Base-by-base conservation (phyloP, 2,797 vertebrate species). In the Enteromius anoplus region DNA sequence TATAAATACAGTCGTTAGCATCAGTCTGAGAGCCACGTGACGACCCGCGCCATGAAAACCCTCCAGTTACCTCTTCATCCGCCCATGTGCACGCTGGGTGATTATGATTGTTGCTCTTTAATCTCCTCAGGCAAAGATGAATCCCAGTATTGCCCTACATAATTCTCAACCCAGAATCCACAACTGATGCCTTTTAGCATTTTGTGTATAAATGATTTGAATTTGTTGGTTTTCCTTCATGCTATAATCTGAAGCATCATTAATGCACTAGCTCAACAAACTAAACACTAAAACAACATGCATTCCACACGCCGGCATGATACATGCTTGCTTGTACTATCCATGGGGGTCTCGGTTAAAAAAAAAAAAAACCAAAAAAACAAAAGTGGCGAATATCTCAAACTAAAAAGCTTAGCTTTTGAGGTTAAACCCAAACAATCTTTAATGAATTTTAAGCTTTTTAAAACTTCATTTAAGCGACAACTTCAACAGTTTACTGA, bases 121-220 rank as follows among this genome's bases (percentile, higher is more conserved):
- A 86, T 86, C 77, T 86, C 11, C 77, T 83, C 64, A 53, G 45
- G 42, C 53, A 60, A 70, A 83, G 53, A 79, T 70, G 81, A 72
- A 76, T 70, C 37, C 14, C 45, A 76, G 70, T 64, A 64, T 34
- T 86, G 76, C 73, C 70, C 70, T 86, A 80, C 76, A 83, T 86
- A 86, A 75, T 53, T 77, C 40, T 73, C 26, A 80, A 64, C 64
- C 77, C 12, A 78, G 29, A 83, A 78, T 82, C 29, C 70, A 60
- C 55, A 60, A 34, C 14, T 15, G 29, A 45, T 73, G 45, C n/a
- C 45, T 72, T 81, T 40, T 40, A 75, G 29, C 77, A 66, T 51
- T 68, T 47, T 0, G 29, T 45, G 17, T 7, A 21, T 45, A 47
- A 77, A 64, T 62, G 0, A 62, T 26, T 40, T 58, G 3, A 58